Evolutionary conservation across 2,113 vertebrate genomes (phyloP), one percentile per base, ranked within the genome.

Genomic region (Poeciliopsis turrubarensis): DNA sequence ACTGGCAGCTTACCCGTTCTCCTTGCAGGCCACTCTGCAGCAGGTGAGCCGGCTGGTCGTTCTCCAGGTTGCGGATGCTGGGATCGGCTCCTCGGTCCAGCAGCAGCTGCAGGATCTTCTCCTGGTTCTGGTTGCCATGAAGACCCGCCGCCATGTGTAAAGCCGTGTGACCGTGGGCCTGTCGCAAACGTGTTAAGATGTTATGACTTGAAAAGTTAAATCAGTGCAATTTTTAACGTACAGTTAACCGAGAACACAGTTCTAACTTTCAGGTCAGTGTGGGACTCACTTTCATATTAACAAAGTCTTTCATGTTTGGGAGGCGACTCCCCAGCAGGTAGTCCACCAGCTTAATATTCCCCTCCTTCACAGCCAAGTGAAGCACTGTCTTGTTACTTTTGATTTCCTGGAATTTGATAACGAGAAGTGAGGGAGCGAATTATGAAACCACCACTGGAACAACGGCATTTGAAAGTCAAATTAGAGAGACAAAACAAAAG

Each of bases 131-230:
- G 76, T 92, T 95, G 9, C 92, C 90, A 31, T 96, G 95, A 57
- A 98, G 94, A 72, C 96, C 96, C 0, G 97, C 96, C 0, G 97
- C 97, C 96, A 98, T 97, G 91, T 98, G 97, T 70, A 98, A 91
- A 4, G 96, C 96, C 0, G 97, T 98, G 92, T 98, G 96, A 32
- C 97, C 97, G 0, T 98, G 96, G 29, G 97, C 97, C 97, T 98
- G 74, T 39, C 15, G 51, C 9, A 27, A 41, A 73, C 64, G 12
- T 19, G 62, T 17, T 19, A 31, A 73, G 64, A 68, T 51, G 57
- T 47, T 39, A 60, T 74, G 62, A 79, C 10, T 72, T 72, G 15
- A 34, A 32, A 51, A 29, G 30, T 75, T 81, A 41, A 71, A 22
- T 32, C 29, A 65, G 26, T 17, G 5, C 2, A 27, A 15, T 39